These are phyloP conservation scores for Microplitis mediator DNA, from an alignment of 1,140 invertebrate species.

Conservation along the genomic window DNA sequence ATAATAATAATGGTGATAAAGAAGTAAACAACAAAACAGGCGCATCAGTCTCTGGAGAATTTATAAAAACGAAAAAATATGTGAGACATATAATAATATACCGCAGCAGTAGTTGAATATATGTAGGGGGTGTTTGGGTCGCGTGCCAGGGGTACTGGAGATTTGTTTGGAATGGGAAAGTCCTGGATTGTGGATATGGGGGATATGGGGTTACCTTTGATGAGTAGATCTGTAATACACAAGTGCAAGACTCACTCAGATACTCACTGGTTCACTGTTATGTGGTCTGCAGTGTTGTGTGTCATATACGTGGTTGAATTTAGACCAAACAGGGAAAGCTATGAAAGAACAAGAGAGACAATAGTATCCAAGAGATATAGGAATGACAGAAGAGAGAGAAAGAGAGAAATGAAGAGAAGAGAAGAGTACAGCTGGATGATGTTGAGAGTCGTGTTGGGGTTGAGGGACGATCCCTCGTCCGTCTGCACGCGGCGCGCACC, in stretches of 20 bases:
- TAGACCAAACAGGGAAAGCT: constrained; percentile 18
- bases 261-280: constrained; percentile 33
- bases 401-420: constrained; percentile 30
- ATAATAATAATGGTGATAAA: constrained; percentile 3
- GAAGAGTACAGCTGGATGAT: not conserved
- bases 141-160: constrained; percentile 7
- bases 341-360: not conserved
- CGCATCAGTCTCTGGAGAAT: constrained; percentile 1
- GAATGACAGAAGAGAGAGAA: not conserved
- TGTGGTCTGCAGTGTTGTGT: constrained; percentile 21
- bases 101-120: not conserved
- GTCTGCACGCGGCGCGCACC: constrained; percentile 30
- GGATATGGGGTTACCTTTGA: no score
- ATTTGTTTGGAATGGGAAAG: no score
- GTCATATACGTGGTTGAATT: constrained; percentile 12
- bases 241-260: constrained; percentile 17
- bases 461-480: constrained; percentile 25
- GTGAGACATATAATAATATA: constrained; percentile 21
- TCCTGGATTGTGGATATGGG: no score
- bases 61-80: constrained; percentile 25
- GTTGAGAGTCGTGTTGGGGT: not conserved
- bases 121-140: not conserved
- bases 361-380: not conserved
- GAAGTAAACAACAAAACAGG: constrained; percentile 10
- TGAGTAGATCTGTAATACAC: not conserved